These are phyloP conservation scores for Cinclus cinclus DNA, from an alignment of 2,113 vertebrate genomes.

Conservation along the genomic window DNA sequence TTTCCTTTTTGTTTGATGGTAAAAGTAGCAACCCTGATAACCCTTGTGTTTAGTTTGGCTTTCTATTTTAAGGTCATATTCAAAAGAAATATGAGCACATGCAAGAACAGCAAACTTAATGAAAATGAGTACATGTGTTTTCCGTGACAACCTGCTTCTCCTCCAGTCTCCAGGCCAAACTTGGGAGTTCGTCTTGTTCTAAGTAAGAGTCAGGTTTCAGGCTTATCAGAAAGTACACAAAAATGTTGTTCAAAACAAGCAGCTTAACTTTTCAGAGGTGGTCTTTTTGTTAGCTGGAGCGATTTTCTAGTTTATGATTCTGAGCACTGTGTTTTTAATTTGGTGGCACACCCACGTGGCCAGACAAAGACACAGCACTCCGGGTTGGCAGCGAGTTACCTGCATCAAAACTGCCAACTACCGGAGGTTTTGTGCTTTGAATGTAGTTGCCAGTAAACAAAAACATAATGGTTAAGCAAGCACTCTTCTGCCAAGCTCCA, in stretches of 20 bases:
- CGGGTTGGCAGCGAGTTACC: neutral
- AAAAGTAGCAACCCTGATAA: neutral
- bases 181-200: neutral
- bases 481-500: neutral
- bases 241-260: neutral
- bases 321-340: neutral
- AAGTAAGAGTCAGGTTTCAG: neutral
- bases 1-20: neutral
- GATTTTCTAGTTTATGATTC: neutral
- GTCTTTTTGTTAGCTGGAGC: neutral
- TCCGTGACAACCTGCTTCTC: neutral
- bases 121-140: neutral
- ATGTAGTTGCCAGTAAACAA: neutral
- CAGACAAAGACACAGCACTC: neutral
- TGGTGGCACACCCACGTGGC: slow-evolving; percentile 11
- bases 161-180: neutral
- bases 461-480: neutral
- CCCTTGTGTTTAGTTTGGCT: neutral
- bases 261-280: neutral
- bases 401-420: neutral
- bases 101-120: neutral
- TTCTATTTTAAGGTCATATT: neutral
- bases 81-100: neutral
- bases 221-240: neutral
- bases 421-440: neutral